phyloP scores from a whole-genome alignment of 2,888 invertebrate genomes.

The Ormia ochracea region DNA sequence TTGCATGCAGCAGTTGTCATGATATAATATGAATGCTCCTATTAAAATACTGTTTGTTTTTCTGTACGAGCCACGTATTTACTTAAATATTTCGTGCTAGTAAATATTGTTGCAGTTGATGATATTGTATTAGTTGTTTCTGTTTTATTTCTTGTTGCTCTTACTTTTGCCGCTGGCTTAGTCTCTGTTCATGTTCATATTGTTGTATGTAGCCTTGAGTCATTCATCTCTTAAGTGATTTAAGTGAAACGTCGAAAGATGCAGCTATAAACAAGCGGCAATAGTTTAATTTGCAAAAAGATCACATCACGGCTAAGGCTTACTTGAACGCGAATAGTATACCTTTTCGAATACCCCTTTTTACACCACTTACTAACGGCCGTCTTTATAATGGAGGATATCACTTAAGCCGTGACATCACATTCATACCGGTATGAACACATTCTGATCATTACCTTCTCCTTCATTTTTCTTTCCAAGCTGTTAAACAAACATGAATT shows the following conservation, averaged over 20 bases:
- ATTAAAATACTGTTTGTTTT: constrained; percentile 61
- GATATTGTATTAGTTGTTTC: neutral
- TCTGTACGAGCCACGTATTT: constrained; percentile 21
- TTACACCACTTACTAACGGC: constrained; percentile 9
- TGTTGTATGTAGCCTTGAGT: constrained; percentile 45
- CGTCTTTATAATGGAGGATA: constrained; percentile 20
- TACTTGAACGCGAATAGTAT: constrained; percentile 15
- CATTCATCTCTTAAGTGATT: constrained; percentile 59
- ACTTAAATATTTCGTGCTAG: constrained; percentile 4
- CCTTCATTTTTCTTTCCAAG: constrained; percentile 33
- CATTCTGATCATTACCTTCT: constrained; percentile 15
- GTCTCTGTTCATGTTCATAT: constrained; percentile 11
- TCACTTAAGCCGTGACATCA: constrained; percentile 33
- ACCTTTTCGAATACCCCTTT: constrained; percentile 7
- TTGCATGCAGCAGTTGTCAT: constrained; percentile 63
- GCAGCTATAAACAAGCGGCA: constrained; percentile 42
- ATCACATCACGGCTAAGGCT: constrained; percentile 30
- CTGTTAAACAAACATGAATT: constrained; percentile 64
- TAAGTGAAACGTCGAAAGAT: constrained; percentile 55
- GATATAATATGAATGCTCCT: constrained; percentile 63
- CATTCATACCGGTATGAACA: constrained; percentile 3
- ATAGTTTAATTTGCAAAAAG: constrained; percentile 46
- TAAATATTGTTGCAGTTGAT: constrained; percentile 26
- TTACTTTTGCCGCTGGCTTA: neutral
- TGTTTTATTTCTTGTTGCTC: constrained; percentile 2